Conservation (phyloP, 2,888 invertebrate species). For the Rhamphomyia laevipes region DNA sequence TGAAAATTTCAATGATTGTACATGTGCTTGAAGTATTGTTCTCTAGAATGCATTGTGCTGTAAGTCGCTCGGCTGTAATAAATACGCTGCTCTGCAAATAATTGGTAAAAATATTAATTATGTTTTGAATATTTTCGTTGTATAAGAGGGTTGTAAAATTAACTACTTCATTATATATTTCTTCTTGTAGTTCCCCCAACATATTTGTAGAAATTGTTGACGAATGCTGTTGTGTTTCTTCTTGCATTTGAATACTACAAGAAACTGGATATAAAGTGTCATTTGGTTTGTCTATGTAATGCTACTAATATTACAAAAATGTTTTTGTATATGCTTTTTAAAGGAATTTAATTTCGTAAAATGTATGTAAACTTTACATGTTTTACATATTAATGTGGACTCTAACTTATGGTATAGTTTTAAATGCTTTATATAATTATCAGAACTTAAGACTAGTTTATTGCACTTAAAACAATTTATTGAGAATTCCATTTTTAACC, state of each 20-base stretch:
- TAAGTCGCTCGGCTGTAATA: no score
- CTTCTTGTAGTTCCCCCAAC: not conserved
- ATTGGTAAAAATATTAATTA: no score
- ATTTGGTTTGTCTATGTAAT: no score
- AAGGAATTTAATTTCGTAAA: slow-evolving; percentile 1
- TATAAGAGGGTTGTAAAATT: no score
- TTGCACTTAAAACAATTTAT: not conserved
- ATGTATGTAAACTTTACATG: not conserved
- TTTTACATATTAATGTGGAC: not conserved
- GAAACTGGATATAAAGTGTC: not conserved
- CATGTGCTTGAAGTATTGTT: no score
- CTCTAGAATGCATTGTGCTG: no score
- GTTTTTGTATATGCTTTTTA: not conserved
- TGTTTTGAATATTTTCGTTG: no score
- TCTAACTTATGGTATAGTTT: not conserved
- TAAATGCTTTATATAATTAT: not conserved
- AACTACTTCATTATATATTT: no score
- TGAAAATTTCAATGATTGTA: no score
- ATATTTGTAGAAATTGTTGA: not conserved
- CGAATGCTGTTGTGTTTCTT: not conserved
- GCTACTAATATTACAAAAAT: not conserved
- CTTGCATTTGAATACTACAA: not conserved
- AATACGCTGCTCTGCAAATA: no score
- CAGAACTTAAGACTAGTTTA: not conserved
- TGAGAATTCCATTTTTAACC: not conserved